These are phyloP conservation scores for Florisuga fusca DNA, from an alignment of 2,797 vertebrate genomes.

Conservation along the genomic window DNA sequence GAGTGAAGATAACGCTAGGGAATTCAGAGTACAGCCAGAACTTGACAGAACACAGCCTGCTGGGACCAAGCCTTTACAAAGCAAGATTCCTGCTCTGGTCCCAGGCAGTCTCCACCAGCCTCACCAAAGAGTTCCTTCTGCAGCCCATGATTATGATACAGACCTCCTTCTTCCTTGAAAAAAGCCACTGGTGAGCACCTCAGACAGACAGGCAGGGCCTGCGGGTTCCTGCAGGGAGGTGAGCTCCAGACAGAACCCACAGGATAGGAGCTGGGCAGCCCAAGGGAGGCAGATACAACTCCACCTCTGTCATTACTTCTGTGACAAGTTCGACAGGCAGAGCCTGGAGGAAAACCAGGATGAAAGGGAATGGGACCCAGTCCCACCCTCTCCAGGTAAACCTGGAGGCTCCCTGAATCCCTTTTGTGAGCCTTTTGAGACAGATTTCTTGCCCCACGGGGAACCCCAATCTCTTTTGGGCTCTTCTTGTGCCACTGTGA, in stretches of 20 bases:
- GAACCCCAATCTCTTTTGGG: neutral
- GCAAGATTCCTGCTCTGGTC: neutral
- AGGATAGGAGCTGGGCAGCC: neutral
- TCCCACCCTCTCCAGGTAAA: neutral
- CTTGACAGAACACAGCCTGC: neutral
- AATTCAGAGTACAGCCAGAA: neutral
- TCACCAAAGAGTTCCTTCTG: neutral
- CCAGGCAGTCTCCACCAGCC: neutral
- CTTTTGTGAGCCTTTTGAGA: neutral
- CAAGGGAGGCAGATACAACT: neutral
- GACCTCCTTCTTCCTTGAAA: neutral
- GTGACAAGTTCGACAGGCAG: neutral
- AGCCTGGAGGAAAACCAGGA: neutral
- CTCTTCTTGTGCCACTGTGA: neutral
- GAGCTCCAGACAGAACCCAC: neutral
- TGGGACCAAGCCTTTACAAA: neutral
- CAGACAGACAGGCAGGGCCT: neutral
- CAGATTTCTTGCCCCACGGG: rapidly evolving
- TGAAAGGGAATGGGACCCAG: neutral
- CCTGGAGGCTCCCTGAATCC: neutral
- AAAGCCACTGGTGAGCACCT: neutral
- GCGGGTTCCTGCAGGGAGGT: neutral
- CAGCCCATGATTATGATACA: neutral
- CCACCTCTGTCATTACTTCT: neutral
- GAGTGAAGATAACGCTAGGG: neutral